These are phyloP conservation scores for Hesperophylax magnus DNA, from an alignment of 1,140 invertebrate genomes.

Conservation along the genomic window DNA sequence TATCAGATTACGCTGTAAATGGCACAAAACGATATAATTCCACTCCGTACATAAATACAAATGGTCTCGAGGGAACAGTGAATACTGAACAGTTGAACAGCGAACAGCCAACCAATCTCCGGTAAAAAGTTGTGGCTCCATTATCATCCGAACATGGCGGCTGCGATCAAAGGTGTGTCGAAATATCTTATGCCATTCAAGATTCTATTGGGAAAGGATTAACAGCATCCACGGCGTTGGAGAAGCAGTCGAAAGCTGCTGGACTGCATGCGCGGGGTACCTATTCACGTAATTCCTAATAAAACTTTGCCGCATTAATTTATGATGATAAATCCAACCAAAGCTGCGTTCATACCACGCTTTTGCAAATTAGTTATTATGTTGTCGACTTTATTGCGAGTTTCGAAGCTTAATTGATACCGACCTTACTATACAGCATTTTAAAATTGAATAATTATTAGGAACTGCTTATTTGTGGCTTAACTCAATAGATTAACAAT, in stretches of 20 bases:
- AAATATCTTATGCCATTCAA: slow-evolving; percentile 41
- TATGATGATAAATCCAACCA: slow-evolving; percentile 20
- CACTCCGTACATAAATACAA: slow-evolving; percentile 23
- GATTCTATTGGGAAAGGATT: slow-evolving; percentile 46
- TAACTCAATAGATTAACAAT: no score
- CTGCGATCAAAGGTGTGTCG: slow-evolving; percentile 47
- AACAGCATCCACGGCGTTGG: slow-evolving; percentile 26
- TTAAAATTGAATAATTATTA: no score
- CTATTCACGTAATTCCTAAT: slow-evolving; percentile 49
- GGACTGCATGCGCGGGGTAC: neutral
- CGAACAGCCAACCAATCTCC: slow-evolving; percentile 1
- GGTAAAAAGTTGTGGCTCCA: neutral
- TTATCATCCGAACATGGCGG: slow-evolving; percentile 38
- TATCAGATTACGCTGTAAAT: slow-evolving; percentile 48
- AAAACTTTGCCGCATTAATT: slow-evolving; percentile 41
- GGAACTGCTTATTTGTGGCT: no score
- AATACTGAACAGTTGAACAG: neutral
- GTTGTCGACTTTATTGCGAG: no score
- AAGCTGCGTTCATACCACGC: slow-evolving; percentile 1
- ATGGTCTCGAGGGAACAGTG: neutral
- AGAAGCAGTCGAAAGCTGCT: slow-evolving; percentile 3
- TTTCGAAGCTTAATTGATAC: no score
- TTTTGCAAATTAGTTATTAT: neutral
- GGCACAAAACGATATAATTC: slow-evolving; percentile 37
- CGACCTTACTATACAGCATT: no score